These are phyloP conservation scores for Mythimna ferrago DNA, from an alignment of 2,888 invertebrate genomes.

Conservation along the genomic window DNA sequence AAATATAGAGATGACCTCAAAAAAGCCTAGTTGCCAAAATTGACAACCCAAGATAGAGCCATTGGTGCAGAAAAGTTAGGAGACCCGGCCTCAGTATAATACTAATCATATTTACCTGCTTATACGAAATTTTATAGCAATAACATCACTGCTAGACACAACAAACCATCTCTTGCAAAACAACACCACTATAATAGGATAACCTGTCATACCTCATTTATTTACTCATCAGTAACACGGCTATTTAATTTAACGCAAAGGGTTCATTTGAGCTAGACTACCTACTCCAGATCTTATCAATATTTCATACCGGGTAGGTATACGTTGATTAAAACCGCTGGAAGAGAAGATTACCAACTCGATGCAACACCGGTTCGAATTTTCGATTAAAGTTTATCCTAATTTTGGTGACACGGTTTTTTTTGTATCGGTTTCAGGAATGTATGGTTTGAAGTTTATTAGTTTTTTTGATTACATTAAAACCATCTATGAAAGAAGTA, in stretches of 20 bases:
- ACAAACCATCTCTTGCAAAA: not conserved
- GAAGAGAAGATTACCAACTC: conserved; percentile 4
- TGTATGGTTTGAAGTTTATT: not conserved
- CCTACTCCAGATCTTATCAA: conserved; percentile 36
- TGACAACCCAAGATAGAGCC: too few species aligned
- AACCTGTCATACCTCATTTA: conserved; percentile 28
- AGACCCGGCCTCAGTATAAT: too few species aligned
- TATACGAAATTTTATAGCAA: too few species aligned
- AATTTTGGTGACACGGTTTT: not conserved
- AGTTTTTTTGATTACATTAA: too few species aligned
- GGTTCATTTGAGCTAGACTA: conserved; percentile 40
- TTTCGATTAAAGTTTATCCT: conserved; percentile 23
- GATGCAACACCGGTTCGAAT: not conserved
- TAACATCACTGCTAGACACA: too few species aligned
- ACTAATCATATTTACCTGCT: too few species aligned
- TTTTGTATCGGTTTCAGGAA: not conserved
- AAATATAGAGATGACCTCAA: too few species aligned
- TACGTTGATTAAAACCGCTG: conserved; percentile 36
- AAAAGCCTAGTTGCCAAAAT: too few species aligned
- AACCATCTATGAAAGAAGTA: too few species aligned
- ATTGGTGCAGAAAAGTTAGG: too few species aligned
- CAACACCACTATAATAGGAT: not conserved
- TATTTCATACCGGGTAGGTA: conserved; percentile 37
- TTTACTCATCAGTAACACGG: conserved; percentile 29
- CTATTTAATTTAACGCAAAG: conserved; percentile 33